Evolutionary conservation across 2,797 vertebrate genomes (phyloP), one percentile per base, ranked within the genome.

Genomic region (Phrynocephalus vlangalii): DNA sequence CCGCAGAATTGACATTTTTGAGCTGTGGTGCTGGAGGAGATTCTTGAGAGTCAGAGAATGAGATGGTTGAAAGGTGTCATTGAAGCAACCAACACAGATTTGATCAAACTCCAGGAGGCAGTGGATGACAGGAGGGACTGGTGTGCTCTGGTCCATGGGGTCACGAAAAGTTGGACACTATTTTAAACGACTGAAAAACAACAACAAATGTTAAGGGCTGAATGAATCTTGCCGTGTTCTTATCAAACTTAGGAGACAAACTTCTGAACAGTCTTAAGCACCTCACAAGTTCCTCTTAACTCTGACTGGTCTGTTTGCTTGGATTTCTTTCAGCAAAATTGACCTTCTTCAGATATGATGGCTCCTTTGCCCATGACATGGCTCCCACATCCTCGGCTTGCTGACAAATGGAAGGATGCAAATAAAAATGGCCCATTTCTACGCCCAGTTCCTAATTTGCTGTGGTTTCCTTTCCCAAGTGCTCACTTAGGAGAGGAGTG

Each of bases 401-500:
- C 13, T 26, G 26, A 13, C 50, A 75, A 78, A 56, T 30, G 68
- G 66, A 60, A 26, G 38, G 30, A 82, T 28, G 50, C 3, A 20
- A 3, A 1, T 0, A 4, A 72, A 73, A 89, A 85, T 63, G 4
- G 1, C 48, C 71, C 63, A 56, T 84, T 86, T 83, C 82, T 83
- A 6, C 3, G 73, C 26, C 4, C 7, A 6, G 0, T 16, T 85
- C 72, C 15, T 52, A 44, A 56, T 22, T 80, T 50, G 50, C 81
- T 30, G 4, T 79, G 88, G 90, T 90, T 70, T 85, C 80, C 6
- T 76, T 84, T 28, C 67, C 0, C 60, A 1, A 85, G 33, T 63
- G 48, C 86, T 86, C 44, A 9, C 52, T 78, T 44, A 67, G 67
- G 70, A 85, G 30, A 66, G 76, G 71, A 82, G 66, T 20, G n/a